Conservation (phyloP, 2,113 vertebrate genomes). For the Rafetus swinhoei region DNA sequence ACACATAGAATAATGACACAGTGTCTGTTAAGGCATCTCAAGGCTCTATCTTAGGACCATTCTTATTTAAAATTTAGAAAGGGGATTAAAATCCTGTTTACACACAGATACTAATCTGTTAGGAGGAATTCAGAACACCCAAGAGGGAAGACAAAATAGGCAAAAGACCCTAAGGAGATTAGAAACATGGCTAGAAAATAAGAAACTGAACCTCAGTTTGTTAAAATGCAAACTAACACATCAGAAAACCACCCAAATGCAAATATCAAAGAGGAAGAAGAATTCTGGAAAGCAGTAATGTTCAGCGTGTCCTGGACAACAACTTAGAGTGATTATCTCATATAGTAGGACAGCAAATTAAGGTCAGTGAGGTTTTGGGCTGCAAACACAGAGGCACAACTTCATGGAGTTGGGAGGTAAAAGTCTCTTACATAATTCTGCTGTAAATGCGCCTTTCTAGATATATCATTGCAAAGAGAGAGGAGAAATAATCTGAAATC, state of each 20-base stretch:
- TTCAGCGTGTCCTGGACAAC: background rate
- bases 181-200: background rate
- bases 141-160: fast-evolving
- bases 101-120: background rate
- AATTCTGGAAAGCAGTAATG: background rate
- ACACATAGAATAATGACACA: background rate
- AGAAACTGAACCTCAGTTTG: background rate
- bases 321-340: background rate
- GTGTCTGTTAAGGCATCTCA: background rate
- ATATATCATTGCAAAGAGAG: background rate
- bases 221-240: background rate
- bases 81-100: background rate
- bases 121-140: background rate
- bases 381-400: background rate
- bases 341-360: background rate
- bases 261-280: background rate
- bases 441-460: background rate
- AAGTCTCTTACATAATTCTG: background rate
- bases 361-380: background rate
- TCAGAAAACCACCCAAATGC: background rate
- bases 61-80: background rate
- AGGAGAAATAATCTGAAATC: background rate
- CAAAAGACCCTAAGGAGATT: background rate
- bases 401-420: background rate
- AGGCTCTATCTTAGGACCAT: background rate